Base-by-base conservation (phyloP, 2,113 vertebrate genomes). In the Octodon degus region DNA sequence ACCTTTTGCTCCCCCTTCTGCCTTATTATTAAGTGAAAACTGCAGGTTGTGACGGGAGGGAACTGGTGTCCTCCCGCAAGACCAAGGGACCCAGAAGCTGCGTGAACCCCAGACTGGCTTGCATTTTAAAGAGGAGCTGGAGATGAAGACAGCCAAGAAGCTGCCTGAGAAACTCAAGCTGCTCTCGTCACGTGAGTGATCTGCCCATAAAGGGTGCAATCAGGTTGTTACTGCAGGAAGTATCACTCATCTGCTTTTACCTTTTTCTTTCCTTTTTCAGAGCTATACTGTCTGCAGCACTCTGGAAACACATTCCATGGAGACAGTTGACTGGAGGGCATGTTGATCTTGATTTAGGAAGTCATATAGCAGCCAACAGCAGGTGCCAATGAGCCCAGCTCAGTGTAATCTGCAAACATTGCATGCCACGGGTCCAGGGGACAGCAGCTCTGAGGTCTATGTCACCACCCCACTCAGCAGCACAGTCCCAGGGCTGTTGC, bases 151-250 rank as follows among this genome's bases (percentile, higher is more conserved):
- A 65, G 77, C 70, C 93, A 85, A 97, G 89, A 96, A 97, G 93
- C 22, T 91, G 85, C 80, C 76, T 90, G 55, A 92, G 82, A 93
- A 95, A 95, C 88, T 92, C 94, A 96, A 86, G 84, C 86, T 95
- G 95, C 93, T 96, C 72, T 62, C 32, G 90, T 95, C 84, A 94
- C 19, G 63, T 34, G 70, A 67, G 7, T 40, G 91, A 60, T 93
- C 80, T 85, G 16, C 40, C 53, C 47, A 55, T 74, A 95, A 85
- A 93, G 40, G n/a, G 14, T 90, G 77, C 91, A 94, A 30, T 96
- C 94, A 55, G 55, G 88, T 50, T 93, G 80, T 95, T 92, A 84
- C 27, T 95, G 25, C 13, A 50, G 72, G 91, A 96, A 93, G 40
- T 4, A 89, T 95, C 85, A 65, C 67, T 96, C 86, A 70, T 34